phyloP scores from a whole-genome alignment of 2,113 vertebrate species.

The Lycaon pictus region DNA sequence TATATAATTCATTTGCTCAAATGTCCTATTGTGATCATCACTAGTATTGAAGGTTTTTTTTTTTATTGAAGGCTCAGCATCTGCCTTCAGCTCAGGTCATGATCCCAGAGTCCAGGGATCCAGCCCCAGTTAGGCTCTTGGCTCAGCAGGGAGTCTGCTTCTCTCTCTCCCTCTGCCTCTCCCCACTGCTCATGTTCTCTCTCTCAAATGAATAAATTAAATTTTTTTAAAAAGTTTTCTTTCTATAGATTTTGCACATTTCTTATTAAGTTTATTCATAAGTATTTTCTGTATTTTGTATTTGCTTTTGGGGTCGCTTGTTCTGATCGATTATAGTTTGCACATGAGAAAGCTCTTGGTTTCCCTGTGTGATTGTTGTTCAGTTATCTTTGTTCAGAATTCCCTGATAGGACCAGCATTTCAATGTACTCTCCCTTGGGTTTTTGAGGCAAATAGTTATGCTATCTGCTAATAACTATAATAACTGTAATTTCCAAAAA shows the following conservation, averaged over 20 bases:
- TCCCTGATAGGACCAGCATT: not conserved
- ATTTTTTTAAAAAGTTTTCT: not conserved
- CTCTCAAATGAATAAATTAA: no score
- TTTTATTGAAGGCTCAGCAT: no score
- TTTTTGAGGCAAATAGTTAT: constrained; percentile 44
- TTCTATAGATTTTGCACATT: not conserved
- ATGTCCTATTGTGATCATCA: not conserved
- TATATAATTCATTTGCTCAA: not conserved
- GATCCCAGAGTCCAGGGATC: no score
- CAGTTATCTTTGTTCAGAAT: not conserved
- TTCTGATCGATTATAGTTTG: not conserved
- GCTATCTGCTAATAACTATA: constrained; percentile 39
- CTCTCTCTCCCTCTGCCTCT: no score
- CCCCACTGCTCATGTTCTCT: no score
- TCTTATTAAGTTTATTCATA: not conserved
- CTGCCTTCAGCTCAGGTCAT: no score
- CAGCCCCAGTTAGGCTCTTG: no score
- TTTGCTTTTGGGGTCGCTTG: not conserved
- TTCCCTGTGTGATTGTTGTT: constrained; percentile 7
- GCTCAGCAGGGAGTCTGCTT: no score
- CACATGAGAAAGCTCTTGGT: not conserved
- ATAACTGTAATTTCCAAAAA: constrained; percentile 53
- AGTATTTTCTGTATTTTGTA: not conserved
- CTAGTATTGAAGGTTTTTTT: not conserved
- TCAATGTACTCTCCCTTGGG: not conserved